These are phyloP conservation scores for Tiliacea aurago DNA, from an alignment of 2,888 invertebrate species.

Conservation along the genomic window DNA sequence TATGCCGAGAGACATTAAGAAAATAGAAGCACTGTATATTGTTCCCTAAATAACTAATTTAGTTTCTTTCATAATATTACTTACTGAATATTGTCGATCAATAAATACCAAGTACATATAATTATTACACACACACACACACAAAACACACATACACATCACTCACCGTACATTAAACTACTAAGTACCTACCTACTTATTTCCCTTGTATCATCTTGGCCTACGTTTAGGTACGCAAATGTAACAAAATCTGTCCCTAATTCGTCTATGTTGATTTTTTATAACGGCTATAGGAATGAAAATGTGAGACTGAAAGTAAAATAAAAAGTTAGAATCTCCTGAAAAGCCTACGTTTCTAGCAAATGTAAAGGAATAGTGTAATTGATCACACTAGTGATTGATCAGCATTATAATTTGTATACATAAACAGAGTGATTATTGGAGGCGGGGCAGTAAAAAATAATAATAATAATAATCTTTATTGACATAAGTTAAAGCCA, in stretches of 20 bases:
- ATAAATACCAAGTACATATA: neutral
- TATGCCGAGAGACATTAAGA: no score
- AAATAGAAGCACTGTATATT: neutral
- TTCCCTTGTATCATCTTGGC: constrained; percentile 11
- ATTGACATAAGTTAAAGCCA: no score
- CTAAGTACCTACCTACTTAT: neutral
- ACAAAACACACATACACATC: no score
- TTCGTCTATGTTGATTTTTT: constrained; percentile 45
- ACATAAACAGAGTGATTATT: no score
- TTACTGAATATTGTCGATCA: constrained; percentile 3
- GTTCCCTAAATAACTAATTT: neutral
- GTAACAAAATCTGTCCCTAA: constrained; percentile 67
- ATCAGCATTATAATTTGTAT: constrained; percentile 4
- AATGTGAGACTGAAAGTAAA: constrained; percentile 74
- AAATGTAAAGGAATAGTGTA: constrained; percentile 35
- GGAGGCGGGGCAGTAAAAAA: no score
- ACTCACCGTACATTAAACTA: constrained; percentile 4
- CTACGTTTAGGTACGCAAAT: constrained; percentile 18
- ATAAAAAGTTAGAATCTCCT: constrained; percentile 47
- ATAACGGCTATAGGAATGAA: constrained; percentile 65
- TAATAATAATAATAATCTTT: no score
- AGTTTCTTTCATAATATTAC: neutral
- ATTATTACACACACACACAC: no score
- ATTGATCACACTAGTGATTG: constrained; percentile 27
- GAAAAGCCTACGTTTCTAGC: constrained; percentile 53